These are phyloP conservation scores for Callopanchax toddi DNA, from an alignment of 2,113 vertebrate genomes.

Conservation along the genomic window DNA sequence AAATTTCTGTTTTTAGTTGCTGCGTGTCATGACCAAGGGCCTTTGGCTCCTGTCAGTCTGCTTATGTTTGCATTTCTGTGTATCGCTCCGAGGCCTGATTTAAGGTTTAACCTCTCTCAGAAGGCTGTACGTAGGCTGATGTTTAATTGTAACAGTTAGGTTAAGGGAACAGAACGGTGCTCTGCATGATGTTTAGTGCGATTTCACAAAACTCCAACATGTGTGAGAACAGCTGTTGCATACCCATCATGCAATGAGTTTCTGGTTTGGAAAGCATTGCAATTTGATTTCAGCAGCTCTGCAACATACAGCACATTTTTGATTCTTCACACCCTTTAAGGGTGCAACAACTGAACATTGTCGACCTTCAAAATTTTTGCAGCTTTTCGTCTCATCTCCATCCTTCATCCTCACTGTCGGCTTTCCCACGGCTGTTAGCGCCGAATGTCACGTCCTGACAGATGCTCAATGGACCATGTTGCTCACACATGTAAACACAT, in stretches of 20 bases:
- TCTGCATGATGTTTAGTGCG: not conserved
- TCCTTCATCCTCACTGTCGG: slow-evolving; percentile 47
- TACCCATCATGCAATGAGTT: slow-evolving; percentile 58
- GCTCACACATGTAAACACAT: slow-evolving; percentile 42
- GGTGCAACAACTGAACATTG: not conserved
- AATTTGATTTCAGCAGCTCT: not conserved
- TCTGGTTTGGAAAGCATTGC: slow-evolving; percentile 21
- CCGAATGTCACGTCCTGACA: slow-evolving; percentile 47
- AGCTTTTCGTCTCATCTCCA: slow-evolving; percentile 14
- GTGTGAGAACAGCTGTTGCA: slow-evolving; percentile 50
- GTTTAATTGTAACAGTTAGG: not conserved
- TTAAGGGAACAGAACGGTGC: not conserved
- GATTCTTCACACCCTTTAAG: slow-evolving; percentile 18
- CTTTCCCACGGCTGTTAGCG: slow-evolving; percentile 55
- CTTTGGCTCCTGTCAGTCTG: slow-evolving; percentile 25
- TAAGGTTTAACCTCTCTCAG: not conserved
- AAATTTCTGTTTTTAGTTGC: slow-evolving; percentile 53
- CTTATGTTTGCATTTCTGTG: slow-evolving; percentile 11
- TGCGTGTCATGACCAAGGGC: slow-evolving; percentile 25
- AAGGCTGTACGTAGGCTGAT: too few relatives aligned
- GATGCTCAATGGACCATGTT: slow-evolving; percentile 49
- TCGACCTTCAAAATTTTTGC: slow-evolving; percentile 18
- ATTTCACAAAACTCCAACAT: not conserved
- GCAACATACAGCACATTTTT: not conserved
- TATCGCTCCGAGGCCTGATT: slow-evolving; percentile 1